These are phyloP conservation scores for Anastrepha obliqua DNA, from an alignment of 1,140 invertebrate species.

Conservation along the genomic window DNA sequence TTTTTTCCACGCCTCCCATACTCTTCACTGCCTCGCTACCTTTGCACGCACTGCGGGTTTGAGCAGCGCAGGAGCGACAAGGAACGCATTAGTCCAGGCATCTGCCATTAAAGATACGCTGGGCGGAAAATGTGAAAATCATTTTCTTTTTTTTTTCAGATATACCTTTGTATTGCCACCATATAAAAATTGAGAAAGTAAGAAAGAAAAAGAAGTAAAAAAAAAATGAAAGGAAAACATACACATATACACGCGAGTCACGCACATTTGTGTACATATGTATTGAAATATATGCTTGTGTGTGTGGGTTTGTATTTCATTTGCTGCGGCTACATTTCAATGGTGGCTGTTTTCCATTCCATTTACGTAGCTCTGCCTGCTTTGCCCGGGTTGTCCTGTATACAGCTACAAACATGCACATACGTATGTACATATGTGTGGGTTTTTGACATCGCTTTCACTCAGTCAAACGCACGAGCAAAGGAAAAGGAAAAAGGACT, in stretches of 20 bases:
- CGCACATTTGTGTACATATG: neutral
- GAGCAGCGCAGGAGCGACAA: neutral
- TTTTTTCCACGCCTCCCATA: neutral
- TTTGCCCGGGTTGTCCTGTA: neutral
- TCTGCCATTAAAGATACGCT: neutral
- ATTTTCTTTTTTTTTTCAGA: neutral
- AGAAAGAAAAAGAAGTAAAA: conserved; percentile 37
- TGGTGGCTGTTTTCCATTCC: conserved; percentile 39
- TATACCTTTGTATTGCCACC: neutral
- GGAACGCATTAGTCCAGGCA: neutral
- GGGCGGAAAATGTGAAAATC: conserved; percentile 4
- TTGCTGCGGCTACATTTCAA: neutral
- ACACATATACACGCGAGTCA: neutral
- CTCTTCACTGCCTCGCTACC: neutral
- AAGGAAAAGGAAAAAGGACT: conserved; percentile 42
- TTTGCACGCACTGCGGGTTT: neutral
- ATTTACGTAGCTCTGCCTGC: neutral
- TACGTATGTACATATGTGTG: neutral
- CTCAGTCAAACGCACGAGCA: conserved; percentile 31
- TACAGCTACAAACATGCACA: neutral
- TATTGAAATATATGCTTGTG: conserved; percentile 13
- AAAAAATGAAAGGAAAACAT: neutral
- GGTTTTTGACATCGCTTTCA: conserved; percentile 31
- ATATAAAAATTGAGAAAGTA: neutral
- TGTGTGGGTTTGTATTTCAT: neutral